These are phyloP conservation scores for Polyommatus icarus DNA, from an alignment of 2,888 invertebrate genomes.

Conservation along the genomic window DNA sequence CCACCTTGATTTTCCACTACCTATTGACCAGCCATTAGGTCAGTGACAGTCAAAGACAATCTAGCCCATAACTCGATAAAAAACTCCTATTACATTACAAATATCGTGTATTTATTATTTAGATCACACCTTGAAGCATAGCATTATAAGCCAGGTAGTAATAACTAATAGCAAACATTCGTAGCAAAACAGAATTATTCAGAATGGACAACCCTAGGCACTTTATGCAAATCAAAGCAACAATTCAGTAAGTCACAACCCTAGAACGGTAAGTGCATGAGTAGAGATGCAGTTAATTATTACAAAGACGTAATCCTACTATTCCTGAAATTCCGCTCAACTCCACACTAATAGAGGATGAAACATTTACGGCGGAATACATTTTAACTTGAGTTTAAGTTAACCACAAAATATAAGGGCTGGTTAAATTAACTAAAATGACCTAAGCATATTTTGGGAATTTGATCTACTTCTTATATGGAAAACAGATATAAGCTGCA, in stretches of 20 bases:
- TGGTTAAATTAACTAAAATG: neutral
- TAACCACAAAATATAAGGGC: neutral
- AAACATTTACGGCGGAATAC: slow-evolving; percentile 3
- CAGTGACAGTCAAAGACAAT: too few relatives aligned
- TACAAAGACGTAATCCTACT: slow-evolving; percentile 28
- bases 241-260: slow-evolving; percentile 19
- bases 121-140: too few relatives aligned
- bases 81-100: too few relatives aligned
- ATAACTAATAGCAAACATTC: neutral
- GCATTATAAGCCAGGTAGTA: neutral
- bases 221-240: slow-evolving; percentile 14
- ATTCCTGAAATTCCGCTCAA: slow-evolving; percentile 15
- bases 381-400: neutral
- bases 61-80: too few relatives aligned
- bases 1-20: too few relatives aligned
- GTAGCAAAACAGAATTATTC: neutral
- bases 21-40: too few relatives aligned
- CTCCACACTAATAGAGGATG: neutral
- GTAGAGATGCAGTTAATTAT: slow-evolving; percentile 24
- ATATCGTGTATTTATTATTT: too few relatives aligned
- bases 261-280: slow-evolving; percentile 17
- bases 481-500: neutral
- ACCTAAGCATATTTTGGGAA: too few relatives aligned
- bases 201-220: neutral
- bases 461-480: neutral